Conservation (phyloP, 2,113 vertebrate species). For the Benitochromis conjunctus region DNA sequence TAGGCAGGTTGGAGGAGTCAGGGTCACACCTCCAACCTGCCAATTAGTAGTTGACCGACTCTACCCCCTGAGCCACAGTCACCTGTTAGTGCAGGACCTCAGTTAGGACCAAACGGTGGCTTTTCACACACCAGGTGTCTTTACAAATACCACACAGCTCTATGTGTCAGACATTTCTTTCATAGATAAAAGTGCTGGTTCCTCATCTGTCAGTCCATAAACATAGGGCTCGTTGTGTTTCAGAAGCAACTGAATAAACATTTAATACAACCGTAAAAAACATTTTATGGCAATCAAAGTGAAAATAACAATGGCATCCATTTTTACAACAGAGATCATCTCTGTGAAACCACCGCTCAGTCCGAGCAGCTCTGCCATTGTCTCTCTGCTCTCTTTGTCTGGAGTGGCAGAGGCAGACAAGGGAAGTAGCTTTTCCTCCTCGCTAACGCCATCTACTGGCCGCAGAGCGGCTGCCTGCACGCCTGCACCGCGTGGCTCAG, state of each 20-base stretch:
- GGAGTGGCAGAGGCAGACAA: not conserved
- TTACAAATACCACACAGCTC: not conserved
- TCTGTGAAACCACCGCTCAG: not conserved
- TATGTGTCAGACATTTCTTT: not conserved
- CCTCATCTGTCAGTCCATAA: not conserved
- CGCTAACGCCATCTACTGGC: slow-evolving; percentile 24
- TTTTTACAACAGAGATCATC: not conserved
- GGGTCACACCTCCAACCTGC: accelerated
- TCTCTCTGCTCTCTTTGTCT: not conserved
- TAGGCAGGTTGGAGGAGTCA: not conserved
- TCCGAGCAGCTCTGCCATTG: not conserved
- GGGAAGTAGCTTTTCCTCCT: not conserved
- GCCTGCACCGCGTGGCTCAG: not conserved
- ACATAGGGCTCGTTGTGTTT: not conserved
- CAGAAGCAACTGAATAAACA: not conserved
- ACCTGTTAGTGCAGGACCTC: not conserved
- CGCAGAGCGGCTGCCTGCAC: not conserved
- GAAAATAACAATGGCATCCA: not conserved
- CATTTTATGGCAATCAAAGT: not conserved
- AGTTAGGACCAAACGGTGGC: too few species aligned
- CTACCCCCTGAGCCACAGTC: not conserved
- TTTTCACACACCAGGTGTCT: not conserved
- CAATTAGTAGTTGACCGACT: accelerated
- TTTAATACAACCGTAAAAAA: not conserved
- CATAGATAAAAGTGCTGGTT: not conserved